A percentile compares a stretch with the other conserved stretches of the same genome.
Conservation (phyloP, 2,113 vertebrate genomes). For the Aramus guarauna region DNA sequence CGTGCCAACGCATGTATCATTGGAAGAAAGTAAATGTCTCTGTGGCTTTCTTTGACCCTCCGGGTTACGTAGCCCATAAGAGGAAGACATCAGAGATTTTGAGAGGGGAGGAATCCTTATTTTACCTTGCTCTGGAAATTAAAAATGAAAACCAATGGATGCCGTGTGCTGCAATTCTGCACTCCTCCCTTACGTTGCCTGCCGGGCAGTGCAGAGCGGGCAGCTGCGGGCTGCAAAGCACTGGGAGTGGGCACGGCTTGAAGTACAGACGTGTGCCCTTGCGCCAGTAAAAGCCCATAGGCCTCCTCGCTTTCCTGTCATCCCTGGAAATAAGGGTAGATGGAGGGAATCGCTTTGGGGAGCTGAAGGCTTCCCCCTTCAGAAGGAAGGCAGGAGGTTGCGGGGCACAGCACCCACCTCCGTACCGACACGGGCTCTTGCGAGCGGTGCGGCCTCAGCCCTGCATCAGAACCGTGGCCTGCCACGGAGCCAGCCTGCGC, state of each 20-base stretch:
- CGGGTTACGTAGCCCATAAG: background rate
- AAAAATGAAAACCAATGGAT: background rate
- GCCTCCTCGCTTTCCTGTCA: background rate
- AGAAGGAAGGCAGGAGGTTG: background rate
- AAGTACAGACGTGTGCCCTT: background rate
- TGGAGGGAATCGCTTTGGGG: background rate
- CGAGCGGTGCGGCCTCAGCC: background rate
- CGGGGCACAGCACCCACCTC: too few relatives aligned
- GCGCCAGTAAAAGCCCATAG: background rate
- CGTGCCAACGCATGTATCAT: background rate
- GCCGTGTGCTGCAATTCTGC: background rate
- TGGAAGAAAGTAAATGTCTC: background rate
- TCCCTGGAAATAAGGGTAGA: background rate
- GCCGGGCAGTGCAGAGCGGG: background rate
- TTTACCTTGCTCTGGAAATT: background rate
- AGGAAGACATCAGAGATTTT: background rate
- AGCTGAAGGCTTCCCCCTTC: background rate
- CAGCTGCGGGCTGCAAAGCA: background rate
- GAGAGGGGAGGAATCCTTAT: background rate
- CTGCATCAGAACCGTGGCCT: background rate
- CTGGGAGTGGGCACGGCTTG: background rate
- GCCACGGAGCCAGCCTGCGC: background rate
- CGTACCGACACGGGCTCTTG: fast-evolving
- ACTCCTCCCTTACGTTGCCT: background rate
- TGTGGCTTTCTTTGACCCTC: background rate